These are phyloP conservation scores for Holotrichia oblita DNA, from an alignment of 1,140 invertebrate species.

Conservation along the genomic window DNA sequence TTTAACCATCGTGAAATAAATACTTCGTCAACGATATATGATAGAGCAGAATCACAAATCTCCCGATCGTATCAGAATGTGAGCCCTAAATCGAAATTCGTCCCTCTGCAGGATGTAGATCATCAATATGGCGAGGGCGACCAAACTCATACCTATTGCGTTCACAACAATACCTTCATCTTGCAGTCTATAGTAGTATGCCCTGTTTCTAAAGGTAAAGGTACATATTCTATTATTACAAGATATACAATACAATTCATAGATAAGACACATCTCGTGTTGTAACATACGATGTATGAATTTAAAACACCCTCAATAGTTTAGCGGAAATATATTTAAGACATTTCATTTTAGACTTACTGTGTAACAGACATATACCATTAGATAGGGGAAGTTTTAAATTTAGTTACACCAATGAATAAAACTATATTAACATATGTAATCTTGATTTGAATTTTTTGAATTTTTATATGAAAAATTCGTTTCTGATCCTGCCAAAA, in stretches of 20 bases:
- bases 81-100: conserved; percentile 61
- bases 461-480: too few relatives aligned
- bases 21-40: not conserved
- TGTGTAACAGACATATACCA: too few relatives aligned
- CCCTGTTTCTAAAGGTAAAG: conserved; percentile 61
- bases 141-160: conserved; percentile 75
- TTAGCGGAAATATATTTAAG: too few relatives aligned
- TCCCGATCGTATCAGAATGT: conserved; percentile 63
- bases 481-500: too few relatives aligned
- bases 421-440: too few relatives aligned
- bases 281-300: too few relatives aligned
- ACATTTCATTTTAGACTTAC: too few relatives aligned
- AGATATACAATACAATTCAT: not conserved
- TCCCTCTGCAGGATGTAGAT: conserved; percentile 63
- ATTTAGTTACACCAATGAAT: too few relatives aligned
- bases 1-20: conserved; percentile 15
- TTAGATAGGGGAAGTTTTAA: too few relatives aligned
- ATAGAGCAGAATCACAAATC: conserved; percentile 57
- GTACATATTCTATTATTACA: conserved; percentile 29
- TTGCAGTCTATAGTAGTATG: conserved; percentile 68
- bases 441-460: too few relatives aligned
- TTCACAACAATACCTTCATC: conserved; percentile 81
- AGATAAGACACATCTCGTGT: too few relatives aligned
- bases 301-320: too few relatives aligned
- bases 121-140: conserved; percentile 77